phyloP scores from a whole-genome alignment of 1,140 invertebrate species.

The Hyphantria cunea region DNA sequence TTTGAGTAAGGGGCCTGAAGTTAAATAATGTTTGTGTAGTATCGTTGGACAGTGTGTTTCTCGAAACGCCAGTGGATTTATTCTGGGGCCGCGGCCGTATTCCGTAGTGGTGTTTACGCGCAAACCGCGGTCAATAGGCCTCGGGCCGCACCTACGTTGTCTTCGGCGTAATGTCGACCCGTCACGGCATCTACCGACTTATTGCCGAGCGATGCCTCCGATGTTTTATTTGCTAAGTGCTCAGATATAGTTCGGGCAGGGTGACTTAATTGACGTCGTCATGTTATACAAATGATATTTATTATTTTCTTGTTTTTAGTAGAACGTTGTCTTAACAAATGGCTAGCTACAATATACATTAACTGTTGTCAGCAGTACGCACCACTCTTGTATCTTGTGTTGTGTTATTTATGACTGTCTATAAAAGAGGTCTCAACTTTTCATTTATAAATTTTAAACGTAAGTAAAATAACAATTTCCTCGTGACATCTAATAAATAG shows the following conservation, averaged over 20 bases:
- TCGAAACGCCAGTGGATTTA: conserved; percentile 5
- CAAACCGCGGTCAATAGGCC: conserved; percentile 72
- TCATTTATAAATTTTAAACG: no score
- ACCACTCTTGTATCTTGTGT: no score
- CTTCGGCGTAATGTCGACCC: conserved; percentile 62
- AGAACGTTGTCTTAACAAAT: no score
- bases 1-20: not conserved
- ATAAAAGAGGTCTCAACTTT: no score
- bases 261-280: conserved; percentile 61
- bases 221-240: conserved; percentile 74
- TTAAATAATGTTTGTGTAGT: not conserved
- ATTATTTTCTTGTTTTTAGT: conserved; percentile 27
- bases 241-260: conserved; percentile 43
- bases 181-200: conserved; percentile 72
- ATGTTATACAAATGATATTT: conserved; percentile 58
- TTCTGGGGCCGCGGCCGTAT: conserved; percentile 26
- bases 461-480: no score
- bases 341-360: no score
- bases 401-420: no score
- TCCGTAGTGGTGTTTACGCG: conserved; percentile 63
- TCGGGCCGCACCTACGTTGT: conserved; percentile 68
- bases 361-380: no score
- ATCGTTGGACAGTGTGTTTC: conserved; percentile 24
- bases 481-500: no score
- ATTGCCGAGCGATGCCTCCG: conserved; percentile 41